Evolutionary conservation across 2,888 invertebrate genomes (phyloP), one percentile per base, ranked within the genome.

Genomic region (Eugnorisma glareosa): DNA sequence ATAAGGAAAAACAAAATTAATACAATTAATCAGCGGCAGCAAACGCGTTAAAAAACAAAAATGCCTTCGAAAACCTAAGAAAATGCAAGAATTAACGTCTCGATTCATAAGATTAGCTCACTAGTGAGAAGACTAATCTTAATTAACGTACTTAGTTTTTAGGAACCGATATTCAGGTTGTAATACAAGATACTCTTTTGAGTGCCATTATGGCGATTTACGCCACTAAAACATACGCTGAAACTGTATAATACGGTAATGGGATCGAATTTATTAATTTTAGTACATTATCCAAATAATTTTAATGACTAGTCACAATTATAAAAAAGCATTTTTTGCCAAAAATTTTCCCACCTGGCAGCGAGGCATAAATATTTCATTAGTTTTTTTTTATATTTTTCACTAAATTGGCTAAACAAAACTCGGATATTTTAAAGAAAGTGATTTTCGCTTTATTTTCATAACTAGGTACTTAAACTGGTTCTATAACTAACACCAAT

Each of bases 251-350:
- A 0, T 63, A 71, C 10, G 81, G 64, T 68, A 69, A 72, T 51
- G 75, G 81, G 68, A 83, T 59, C 67, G 83, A 83, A 76, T 83
- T 83, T 85, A 81, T 67, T 76, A 81, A 11, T 73, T 59, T 51
- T 45, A 59, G 24, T 51, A 28, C 77, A 63, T 84, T 71, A 48
- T 69, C 40, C 40, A 75, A 70, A 63, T 75, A 21, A 31, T 18
- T 10, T 66, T 59, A 59, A 18, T 59, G 11, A 48, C 83, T 83
- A 83, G 83, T 85, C 86, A 72, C 37, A 67, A 71, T 70, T 67
- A 21, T 5, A 67, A 15, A 67, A 67, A 67, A 35, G 1, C 31
- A 48, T 48, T 72, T 82, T 69, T 77, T 82, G 82, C 85, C 83
- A 76, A 82, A 83, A 54, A 57, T n/a, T 7, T 69, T 48, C 82